These are phyloP conservation scores for Brachypodius melanocephalos DNA, from an alignment of 2,113 vertebrate species.

Conservation along the genomic window DNA sequence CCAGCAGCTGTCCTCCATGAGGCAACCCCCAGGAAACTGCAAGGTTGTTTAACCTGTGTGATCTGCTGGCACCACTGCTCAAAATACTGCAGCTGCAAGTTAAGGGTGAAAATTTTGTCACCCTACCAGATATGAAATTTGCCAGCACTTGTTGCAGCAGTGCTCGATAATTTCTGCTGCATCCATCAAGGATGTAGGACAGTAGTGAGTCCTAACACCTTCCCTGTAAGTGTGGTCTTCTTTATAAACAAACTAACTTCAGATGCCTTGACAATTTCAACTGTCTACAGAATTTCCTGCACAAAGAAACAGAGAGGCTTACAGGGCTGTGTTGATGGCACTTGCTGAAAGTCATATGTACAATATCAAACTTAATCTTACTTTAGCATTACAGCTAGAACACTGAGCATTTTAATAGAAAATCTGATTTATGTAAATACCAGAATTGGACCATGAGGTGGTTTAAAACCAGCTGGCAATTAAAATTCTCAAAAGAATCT, in stretches of 20 bases:
- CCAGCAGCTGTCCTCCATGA: background rate
- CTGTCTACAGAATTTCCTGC: background rate
- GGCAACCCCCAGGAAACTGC: background rate
- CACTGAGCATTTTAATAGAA: background rate
- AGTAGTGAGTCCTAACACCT: background rate
- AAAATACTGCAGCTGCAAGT: background rate
- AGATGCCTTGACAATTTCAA: background rate
- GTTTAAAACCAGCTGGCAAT: background rate
- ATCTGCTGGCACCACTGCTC: background rate
- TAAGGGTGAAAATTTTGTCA: background rate
- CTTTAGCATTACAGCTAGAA: background rate
- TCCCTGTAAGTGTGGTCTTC: background rate
- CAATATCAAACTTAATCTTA: background rate
- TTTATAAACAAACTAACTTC: background rate
- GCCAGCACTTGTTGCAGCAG: background rate
- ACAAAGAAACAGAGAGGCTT: background rate
- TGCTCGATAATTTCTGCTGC: background rate
- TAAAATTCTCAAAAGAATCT: background rate
- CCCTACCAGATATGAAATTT: background rate
- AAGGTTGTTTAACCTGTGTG: background rate
- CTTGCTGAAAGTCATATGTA: background rate
- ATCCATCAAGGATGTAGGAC: background rate
- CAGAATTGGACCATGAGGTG: background rate
- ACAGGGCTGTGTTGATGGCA: background rate
- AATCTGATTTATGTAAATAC: background rate